Conservation (phyloP, 2,113 vertebrate genomes). For the Mionectes macconnelli region DNA sequence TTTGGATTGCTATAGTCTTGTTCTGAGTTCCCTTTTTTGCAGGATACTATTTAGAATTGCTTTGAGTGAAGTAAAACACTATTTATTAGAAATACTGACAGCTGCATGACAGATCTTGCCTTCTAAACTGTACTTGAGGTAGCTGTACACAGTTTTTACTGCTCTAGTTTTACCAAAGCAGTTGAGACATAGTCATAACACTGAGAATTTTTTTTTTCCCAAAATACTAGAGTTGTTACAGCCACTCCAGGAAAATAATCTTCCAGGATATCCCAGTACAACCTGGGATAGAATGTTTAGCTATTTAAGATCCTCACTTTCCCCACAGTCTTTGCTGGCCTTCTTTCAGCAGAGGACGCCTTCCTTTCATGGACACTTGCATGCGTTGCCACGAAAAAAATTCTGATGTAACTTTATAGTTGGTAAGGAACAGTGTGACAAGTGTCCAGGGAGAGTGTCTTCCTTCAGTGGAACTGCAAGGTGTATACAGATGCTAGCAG, state of each 20-base stretch:
- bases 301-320: not conserved
- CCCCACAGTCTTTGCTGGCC: not conserved
- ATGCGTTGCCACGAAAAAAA: not conserved
- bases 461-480: not conserved
- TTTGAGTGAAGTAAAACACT: not conserved
- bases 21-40: not conserved
- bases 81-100: not conserved
- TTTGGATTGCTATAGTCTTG: not conserved
- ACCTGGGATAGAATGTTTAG: not conserved
- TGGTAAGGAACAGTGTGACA: fast-evolving
- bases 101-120: not conserved
- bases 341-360: too few relatives aligned
- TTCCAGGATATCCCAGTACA: not conserved
- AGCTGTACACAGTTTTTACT: not conserved
- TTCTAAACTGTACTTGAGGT: not conserved
- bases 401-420: fast-evolving
- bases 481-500: not conserved
- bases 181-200: not conserved
- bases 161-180: not conserved
- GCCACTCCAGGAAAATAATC: not conserved
- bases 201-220: fast-evolving
- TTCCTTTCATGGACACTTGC: too few relatives aligned
- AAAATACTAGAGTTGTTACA: not conserved
- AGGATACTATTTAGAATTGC: not conserved
- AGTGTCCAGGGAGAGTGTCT: not conserved